A percentile compares a stretch with the other conserved stretches of the same genome.
These are phyloP conservation scores for Rafetus swinhoei DNA, from an alignment of 2,113 vertebrate genomes.

Conservation along the genomic window DNA sequence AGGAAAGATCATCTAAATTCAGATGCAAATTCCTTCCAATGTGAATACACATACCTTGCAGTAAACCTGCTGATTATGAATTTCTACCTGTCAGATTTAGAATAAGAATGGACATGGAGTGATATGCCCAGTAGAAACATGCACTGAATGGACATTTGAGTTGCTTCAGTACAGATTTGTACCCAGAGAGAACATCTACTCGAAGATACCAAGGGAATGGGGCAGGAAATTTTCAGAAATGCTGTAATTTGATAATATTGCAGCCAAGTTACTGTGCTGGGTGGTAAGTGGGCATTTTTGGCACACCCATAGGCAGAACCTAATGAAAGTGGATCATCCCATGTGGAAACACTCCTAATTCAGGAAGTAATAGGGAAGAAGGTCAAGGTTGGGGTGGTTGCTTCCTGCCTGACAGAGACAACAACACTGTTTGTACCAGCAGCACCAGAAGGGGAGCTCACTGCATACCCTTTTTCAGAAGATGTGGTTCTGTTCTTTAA, in stretches of 20 bases:
- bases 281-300: not conserved
- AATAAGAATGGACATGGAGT: conserved; percentile 54
- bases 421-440: not conserved
- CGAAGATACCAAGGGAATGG: not conserved
- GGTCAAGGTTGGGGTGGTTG: not conserved
- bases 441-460: not conserved
- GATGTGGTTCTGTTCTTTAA: not conserved
- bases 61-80: conserved; percentile 29
- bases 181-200: not conserved
- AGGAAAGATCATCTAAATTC: conserved; percentile 37
- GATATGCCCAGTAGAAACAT: conserved; percentile 63
- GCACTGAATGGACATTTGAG: conserved; percentile 21
- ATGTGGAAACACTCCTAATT: not conserved
- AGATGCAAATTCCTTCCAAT: conserved; percentile 31
- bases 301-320: not conserved
- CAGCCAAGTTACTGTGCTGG: not conserved
- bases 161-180: conserved; percentile 26
- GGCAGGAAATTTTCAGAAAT: not conserved
- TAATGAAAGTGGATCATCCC: fast-evolving
- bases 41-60: conserved; percentile 25
- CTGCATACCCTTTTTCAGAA: not conserved
- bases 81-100: conserved; percentile 46
- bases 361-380: not conserved
- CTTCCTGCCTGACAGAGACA: not conserved
- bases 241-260: not conserved